Evolutionary conservation across 2,113 vertebrate genomes (phyloP), one percentile per base, ranked within the genome.

Genomic region (Orientallactaga bullata): DNA sequence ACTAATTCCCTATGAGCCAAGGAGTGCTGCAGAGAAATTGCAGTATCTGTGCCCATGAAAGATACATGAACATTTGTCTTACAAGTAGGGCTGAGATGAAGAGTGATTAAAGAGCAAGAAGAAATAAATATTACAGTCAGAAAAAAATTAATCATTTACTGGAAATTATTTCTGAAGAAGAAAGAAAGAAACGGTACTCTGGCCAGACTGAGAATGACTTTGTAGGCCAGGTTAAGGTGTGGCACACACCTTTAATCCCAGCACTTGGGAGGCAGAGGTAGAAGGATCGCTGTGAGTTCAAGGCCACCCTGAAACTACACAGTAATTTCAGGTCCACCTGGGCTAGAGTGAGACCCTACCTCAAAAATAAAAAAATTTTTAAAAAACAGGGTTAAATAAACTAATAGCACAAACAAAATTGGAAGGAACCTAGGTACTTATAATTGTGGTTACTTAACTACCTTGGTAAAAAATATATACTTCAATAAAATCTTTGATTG

Each of bases 351-450:
- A n/a, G n/a, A n/a, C n/a, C n/a, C n/a, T n/a, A n/a, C n/a, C n/a
- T n/a, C n/a, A n/a, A n/a, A n/a, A n/a, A n/a, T n/a, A n/a, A n/a
- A n/a, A n/a, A n/a, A n/a, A n/a, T n/a, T n/a, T n/a, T n/a, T n/a
- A 69, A 60, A 68, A 80, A 71, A 16, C 60, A 37, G 2, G 11
- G 71, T 91, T 77, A 85, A 66, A 58, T 61, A 91, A 74, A 85
- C 23, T 35, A 89, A 30, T 42, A 85, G 42, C 37, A 83, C 71
- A 91, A 90, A 76, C 12, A 76, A 87, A 30, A 94, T 89, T 80
- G 92, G 17, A 90, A 88, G 66, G 42, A 83, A 26, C 80, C 32
- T 68, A 23, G 26, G 89, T 76, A 86, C 26, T 79, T 93, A 81
- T 74, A 74, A 87, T 60, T 83, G 26, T 79, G 55, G 7, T 82